phyloP scores from a whole-genome alignment of 1,140 invertebrate genomes.

The Parapsyche elsis region DNA sequence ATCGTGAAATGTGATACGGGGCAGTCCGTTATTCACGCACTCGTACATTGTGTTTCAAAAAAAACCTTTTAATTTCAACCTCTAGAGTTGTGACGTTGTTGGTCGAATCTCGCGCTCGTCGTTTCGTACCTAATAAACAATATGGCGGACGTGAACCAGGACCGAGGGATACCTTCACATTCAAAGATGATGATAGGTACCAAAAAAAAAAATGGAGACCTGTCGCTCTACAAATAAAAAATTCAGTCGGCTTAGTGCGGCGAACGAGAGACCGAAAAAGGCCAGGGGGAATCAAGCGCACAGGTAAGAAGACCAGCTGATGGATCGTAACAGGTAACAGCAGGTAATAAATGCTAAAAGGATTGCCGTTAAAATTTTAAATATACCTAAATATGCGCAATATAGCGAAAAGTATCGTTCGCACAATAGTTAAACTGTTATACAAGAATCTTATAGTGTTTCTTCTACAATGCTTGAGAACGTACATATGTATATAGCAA shows the following conservation, averaged over 20 bases:
- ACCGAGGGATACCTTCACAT: background rate
- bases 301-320: slow-evolving; percentile 13
- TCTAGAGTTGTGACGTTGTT: background rate
- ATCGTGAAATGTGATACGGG: too few species aligned
- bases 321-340: background rate
- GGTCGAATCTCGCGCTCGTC: background rate
- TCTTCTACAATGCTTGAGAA: too few species aligned
- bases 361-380: too few species aligned
- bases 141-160: background rate
- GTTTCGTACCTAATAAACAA: slow-evolving; percentile 2
- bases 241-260: slow-evolving; percentile 21
- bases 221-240: slow-evolving; percentile 29
- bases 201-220: slow-evolving; percentile 29
- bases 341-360: too few species aligned
- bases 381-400: too few species aligned
- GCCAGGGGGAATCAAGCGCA: background rate
- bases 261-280: background rate
- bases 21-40: background rate
- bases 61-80: background rate
- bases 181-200: background rate
- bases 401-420: too few species aligned
- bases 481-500: too few species aligned
- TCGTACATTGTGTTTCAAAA: background rate
- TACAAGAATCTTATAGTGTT: too few species aligned
- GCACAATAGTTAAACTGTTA: too few species aligned